phyloP scores from a whole-genome alignment of 2,113 vertebrate genomes.

The Corythaixoides concolor region DNA sequence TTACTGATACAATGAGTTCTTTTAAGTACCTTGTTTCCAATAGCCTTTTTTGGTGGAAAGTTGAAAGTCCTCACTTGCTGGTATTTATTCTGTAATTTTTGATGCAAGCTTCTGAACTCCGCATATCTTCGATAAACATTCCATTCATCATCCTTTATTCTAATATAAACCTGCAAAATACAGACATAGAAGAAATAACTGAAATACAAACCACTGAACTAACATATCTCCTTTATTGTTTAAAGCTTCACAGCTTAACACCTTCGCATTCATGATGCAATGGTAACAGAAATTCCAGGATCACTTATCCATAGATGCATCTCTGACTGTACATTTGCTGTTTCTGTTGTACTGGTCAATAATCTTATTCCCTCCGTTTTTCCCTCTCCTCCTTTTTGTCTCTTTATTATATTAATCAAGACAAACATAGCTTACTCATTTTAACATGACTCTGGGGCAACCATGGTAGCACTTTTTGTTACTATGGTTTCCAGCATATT shows the following conservation, averaged over 20 bases:
- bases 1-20: not conserved
- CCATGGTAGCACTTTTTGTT: not conserved
- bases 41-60: conserved; percentile 98
- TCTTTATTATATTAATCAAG: not conserved
- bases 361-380: not conserved
- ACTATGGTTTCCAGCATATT: conserved; percentile 17
- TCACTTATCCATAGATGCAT: not conserved
- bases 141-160: conserved; percentile 98
- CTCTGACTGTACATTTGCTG: too few species aligned
- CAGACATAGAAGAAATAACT: not conserved
- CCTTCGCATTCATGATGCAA: not conserved
- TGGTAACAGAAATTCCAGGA: not conserved
- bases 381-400: not conserved
- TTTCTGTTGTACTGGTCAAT: not conserved
- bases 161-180: conserved; percentile 88
- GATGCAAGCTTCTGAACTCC: conserved; percentile 91
- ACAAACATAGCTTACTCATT: conserved; percentile 1
- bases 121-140: conserved; percentile 95
- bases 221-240: not conserved
- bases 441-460: not conserved
- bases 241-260: not conserved
- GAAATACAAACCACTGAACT: not conserved
- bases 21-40: conserved; percentile 93
- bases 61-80: conserved; percentile 89
- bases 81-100: conserved; percentile 84